phyloP scores from a whole-genome alignment of 2,888 invertebrate genomes.

The Choristoneura rosaceana region DNA sequence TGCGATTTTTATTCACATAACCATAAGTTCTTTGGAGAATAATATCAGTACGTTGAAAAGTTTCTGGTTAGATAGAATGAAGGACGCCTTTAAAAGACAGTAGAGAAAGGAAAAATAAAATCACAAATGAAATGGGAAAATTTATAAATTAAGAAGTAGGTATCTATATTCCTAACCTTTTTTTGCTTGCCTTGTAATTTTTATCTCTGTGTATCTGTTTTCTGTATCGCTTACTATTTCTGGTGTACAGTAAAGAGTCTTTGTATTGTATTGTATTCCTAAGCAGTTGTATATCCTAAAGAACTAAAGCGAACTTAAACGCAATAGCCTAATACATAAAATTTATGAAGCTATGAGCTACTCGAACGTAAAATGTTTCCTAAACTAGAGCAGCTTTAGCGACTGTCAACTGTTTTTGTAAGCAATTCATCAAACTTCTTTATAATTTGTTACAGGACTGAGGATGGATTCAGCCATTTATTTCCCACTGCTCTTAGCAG shows the following conservation, averaged over 20 bases:
- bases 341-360: background rate
- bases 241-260: no score
- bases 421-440: slow-evolving; percentile 3
- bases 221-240: no score
- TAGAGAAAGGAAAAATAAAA: background rate
- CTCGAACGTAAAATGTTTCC: background rate
- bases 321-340: no score
- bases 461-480: slow-evolving; percentile 56
- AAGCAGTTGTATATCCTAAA: no score
- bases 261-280: no score
- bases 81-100: background rate
- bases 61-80: background rate
- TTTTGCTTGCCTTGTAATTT: no score
- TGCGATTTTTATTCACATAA: slow-evolving; percentile 10
- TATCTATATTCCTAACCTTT: no score
- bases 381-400: background rate
- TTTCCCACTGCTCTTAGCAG: slow-evolving; percentile 58
- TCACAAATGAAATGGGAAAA: no score
- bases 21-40: slow-evolving; percentile 1
- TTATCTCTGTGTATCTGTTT: no score
- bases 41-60: slow-evolving; percentile 1
- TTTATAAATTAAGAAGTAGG: no score
- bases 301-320: no score
- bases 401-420: slow-evolving; percentile 1
- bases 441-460: slow-evolving; percentile 55